Evolutionary conservation across 2,113 vertebrate genomes (phyloP).

Genomic region (Oceanites oceanicus): DNA sequence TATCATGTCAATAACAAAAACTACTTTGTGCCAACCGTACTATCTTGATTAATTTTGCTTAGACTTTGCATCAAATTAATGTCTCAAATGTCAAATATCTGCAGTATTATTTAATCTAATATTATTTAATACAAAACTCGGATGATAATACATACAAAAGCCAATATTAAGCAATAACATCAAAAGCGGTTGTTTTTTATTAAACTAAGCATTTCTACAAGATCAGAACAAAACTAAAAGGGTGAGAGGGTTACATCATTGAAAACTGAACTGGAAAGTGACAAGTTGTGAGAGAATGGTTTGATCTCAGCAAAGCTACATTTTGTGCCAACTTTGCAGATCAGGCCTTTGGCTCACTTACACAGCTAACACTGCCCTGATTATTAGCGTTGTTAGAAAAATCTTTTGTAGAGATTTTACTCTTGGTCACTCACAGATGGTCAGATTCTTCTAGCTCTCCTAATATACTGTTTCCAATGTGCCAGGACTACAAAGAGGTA

Average conservation of each 20-base stretch:
- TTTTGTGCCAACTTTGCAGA: neutral
- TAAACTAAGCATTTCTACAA: neutral
- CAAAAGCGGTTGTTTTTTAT: neutral
- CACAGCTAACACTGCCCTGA: neutral
- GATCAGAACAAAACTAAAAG: neutral
- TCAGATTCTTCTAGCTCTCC: neutral
- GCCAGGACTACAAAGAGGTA: neutral
- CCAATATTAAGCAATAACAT: neutral
- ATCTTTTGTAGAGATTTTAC: neutral
- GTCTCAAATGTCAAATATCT: neutral
- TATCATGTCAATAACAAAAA: neutral
- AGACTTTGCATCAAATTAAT: neutral
- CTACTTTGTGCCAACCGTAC: neutral
- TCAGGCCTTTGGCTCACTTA: neutral
- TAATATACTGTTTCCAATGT: neutral
- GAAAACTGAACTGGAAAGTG: neutral
- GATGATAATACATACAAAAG: neutral
- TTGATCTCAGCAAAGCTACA: neutral
- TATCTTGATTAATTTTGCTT: conserved; percentile 23
- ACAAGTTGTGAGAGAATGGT: neutral
- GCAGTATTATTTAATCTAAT: neutral
- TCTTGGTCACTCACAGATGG: neutral
- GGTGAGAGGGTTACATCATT: neutral
- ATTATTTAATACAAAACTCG: neutral
- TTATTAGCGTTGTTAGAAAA: neutral